Evolutionary conservation across 2,113 vertebrate species (phyloP).

Genomic region (Ochotona princeps): DNA sequence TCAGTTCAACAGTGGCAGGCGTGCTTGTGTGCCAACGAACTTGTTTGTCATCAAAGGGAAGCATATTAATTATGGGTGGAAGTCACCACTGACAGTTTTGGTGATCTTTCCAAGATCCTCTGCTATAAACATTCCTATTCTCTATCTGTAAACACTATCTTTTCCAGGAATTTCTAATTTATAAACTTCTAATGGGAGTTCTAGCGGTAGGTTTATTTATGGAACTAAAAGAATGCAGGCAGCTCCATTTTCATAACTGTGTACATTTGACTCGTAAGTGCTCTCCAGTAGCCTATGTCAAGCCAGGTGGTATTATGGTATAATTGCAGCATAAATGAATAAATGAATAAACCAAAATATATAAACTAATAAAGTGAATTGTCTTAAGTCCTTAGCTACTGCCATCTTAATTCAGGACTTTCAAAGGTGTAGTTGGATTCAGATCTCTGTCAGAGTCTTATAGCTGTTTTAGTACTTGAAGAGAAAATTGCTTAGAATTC

Average conservation of each 20-base stretch:
- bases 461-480: neutral
- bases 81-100: neutral
- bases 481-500: neutral
- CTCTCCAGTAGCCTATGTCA: neutral
- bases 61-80: neutral
- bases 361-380: neutral
- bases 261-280: neutral
- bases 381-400: slow-evolving; percentile 4
- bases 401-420: neutral
- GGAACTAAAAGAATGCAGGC: neutral
- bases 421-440: neutral
- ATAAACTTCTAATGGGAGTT: neutral
- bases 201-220: neutral
- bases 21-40: neutral
- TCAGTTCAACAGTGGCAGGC: neutral
- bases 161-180: neutral
- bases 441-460: neutral
- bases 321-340: neutral
- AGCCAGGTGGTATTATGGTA: neutral
- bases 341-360: slow-evolving; percentile 14
- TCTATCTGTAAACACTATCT: neutral
- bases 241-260: neutral
- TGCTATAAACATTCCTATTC: neutral
- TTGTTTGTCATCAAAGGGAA: slow-evolving; percentile 3
- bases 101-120: neutral